Percentiles rank a stretch among this genome's conserved stretches.
These are phyloP conservation scores for Coecobrya sp. DNA, from an alignment of 2,888 invertebrate species.

Conservation along the genomic window DNA sequence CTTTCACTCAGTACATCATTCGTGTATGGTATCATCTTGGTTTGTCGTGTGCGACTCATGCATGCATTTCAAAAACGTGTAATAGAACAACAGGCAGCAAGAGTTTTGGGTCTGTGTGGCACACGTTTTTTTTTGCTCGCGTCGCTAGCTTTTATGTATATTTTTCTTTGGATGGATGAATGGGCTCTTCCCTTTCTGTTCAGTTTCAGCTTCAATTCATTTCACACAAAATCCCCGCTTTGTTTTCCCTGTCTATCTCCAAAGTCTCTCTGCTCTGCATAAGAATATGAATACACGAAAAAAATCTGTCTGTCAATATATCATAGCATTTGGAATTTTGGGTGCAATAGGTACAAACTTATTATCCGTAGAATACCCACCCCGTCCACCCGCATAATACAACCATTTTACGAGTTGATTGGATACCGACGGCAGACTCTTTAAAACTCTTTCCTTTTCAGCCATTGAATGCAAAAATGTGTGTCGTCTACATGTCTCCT, in stretches of 20 bases:
- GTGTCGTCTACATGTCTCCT: no score
- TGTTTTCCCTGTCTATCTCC: not conserved
- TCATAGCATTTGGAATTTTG: not conserved
- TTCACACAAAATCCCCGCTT: not conserved
- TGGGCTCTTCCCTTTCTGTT: not conserved
- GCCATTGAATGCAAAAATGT: no score
- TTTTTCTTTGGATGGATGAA: conserved; percentile 60
- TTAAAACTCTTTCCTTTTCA: no score
- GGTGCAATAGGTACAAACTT: conserved; percentile 10
- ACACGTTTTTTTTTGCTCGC: not conserved
- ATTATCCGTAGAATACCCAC: not conserved
- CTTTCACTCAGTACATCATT: conserved; percentile 62
- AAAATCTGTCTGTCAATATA: conserved; percentile 7
- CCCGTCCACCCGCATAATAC: no score
- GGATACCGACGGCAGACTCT: no score
- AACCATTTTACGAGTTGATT: no score
- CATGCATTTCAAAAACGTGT: not conserved
- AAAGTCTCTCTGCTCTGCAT: not conserved
- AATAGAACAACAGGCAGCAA: not conserved
- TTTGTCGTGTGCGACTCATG: not conserved
- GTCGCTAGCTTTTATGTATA: conserved; percentile 32
- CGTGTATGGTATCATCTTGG: not conserved
- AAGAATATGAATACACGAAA: not conserved
- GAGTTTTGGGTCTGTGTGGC: not conserved
- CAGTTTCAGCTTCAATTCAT: not conserved